Evolutionary conservation across 2,888 invertebrate genomes (phyloP).

Genomic region (Spatulosminthurus flaviceps): DNA sequence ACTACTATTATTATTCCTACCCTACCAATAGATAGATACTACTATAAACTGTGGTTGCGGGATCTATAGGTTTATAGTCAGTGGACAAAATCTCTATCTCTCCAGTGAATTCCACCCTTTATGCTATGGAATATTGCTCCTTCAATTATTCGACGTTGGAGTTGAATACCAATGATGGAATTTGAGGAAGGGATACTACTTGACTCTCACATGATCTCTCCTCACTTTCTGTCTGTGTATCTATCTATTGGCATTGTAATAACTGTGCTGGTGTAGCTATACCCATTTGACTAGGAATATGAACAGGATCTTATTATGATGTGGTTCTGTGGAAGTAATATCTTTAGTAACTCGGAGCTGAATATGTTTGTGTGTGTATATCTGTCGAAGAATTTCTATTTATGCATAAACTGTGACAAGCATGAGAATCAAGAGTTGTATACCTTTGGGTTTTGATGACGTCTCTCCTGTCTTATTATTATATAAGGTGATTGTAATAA

Average conservation of each 20-base stretch:
- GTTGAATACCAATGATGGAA: constrained; percentile 44
- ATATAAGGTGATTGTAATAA: constrained; percentile 24
- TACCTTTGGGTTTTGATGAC: background rate
- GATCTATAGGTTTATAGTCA: constrained; percentile 4
- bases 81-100: too few species aligned
- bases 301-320: too few species aligned
- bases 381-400: background rate
- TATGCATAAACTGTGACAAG: constrained; percentile 21
- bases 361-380: background rate
- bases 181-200: background rate
- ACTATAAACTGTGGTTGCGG: background rate
- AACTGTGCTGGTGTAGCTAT: too few species aligned
- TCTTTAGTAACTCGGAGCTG: too few species aligned
- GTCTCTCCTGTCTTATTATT: constrained; percentile 15
- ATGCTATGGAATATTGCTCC: constrained; percentile 6
- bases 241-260: too few species aligned
- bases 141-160: constrained; percentile 44
- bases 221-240: too few species aligned
- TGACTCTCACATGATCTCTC: background rate
- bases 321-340: too few species aligned
- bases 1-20: too few species aligned
- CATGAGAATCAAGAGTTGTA: background rate
- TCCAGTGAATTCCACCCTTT: background rate
- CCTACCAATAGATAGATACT: background rate
- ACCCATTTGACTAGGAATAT: too few species aligned